phyloP scores from a whole-genome alignment of 2,888 invertebrate genomes.

The Siphlonurus alternatus region DNA sequence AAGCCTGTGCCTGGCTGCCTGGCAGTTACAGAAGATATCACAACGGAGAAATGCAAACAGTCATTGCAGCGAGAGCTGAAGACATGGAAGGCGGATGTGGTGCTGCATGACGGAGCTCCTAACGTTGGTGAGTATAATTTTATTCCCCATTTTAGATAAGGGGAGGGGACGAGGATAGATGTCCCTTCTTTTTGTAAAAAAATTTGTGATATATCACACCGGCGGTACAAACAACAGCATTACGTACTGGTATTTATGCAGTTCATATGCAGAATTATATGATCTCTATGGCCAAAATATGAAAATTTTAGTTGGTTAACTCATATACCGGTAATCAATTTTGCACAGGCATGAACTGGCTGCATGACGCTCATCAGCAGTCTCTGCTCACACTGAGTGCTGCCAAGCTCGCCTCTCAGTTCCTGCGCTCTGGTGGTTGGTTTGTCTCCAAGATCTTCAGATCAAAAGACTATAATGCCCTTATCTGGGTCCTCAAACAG shows the following conservation, averaged over 20 bases:
- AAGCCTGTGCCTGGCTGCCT: conserved; percentile 80
- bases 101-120: conserved; percentile 95
- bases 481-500: conserved; percentile 91
- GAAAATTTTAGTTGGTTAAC: no score
- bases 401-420: conserved; percentile 76
- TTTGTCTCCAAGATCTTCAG: conserved; percentile 98
- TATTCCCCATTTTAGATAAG: no score
- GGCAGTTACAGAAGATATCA: conserved; percentile 84
- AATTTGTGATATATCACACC: no score
- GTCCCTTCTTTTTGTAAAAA: neutral
- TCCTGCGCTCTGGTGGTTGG: conserved; percentile 82
- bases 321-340: neutral
- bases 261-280: no score
- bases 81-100: conserved; percentile 93
- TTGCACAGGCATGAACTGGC: conserved; percentile 67
- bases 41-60: conserved; percentile 80
- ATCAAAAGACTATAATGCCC: conserved; percentile 91
- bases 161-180: no score
- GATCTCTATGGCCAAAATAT: no score
- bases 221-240: no score
- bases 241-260: no score
- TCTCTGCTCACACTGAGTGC: conserved; percentile 82
- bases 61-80: conserved; percentile 71
- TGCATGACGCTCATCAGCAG: conserved; percentile 94
- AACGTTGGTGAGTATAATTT: conserved; percentile 61